phyloP scores from a whole-genome alignment of 2,113 vertebrate species.

The Callocephalon fimbriatum region DNA sequence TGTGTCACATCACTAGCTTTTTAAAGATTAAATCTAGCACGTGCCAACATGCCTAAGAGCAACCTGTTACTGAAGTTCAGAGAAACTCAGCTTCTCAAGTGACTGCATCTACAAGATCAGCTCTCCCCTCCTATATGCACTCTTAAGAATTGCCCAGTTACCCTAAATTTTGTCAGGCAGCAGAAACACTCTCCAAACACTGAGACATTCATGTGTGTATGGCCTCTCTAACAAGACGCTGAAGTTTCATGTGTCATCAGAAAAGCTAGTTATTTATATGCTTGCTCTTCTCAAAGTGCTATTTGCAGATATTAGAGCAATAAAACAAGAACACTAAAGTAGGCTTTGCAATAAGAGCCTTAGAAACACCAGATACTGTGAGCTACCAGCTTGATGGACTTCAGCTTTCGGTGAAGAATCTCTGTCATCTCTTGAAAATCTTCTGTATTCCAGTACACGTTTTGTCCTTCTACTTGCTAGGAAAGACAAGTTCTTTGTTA shows the following conservation, averaged over 20 bases:
- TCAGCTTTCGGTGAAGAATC: neutral
- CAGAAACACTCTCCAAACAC: neutral
- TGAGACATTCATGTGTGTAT: neutral
- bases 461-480: neutral
- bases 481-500: neutral
- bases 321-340: conserved; percentile 8
- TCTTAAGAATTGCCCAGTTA: neutral
- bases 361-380: neutral
- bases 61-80: conserved; percentile 20
- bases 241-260: neutral
- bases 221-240: neutral
- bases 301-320: neutral
- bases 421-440: neutral
- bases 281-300: neutral
- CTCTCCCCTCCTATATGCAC: neutral
- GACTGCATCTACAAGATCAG: neutral
- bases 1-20: neutral
- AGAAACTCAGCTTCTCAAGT: neutral
- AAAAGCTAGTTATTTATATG: neutral
- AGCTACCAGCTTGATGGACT: neutral
- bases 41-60: neutral
- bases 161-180: neutral
- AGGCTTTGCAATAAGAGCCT: conserved; percentile 25
- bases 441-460: neutral
- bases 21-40: conserved; percentile 10